Evolutionary conservation across 1,140 invertebrate species (phyloP), one percentile per base, ranked within the genome.

Genomic region (Drosophila albomicans): DNA sequence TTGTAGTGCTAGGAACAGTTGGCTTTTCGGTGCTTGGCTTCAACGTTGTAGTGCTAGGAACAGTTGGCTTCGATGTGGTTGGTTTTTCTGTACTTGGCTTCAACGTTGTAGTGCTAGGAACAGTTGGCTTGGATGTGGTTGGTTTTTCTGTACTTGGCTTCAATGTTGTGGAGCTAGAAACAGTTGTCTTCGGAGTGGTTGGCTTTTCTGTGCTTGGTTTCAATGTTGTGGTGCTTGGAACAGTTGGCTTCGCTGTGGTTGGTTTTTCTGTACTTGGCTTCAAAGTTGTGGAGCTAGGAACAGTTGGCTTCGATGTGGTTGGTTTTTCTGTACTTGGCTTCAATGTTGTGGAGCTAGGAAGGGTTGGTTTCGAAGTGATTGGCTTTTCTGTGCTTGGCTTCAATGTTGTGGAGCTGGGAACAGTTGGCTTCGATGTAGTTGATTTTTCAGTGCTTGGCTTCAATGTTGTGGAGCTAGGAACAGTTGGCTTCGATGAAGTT

Each of bases 281-380:
- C 0, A 48, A 35, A 0, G 73, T 38, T 11, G 61, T 57, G 0
- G 58, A 20, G 1, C 41, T 15, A n/a, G 30, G 28, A 1, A 11
- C 11, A 0, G 64, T 57, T 10, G 54, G 13, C 8, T 58, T 38
- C 0, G 4, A 1, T 5, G 41, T 57, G 0, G 72, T 74, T n/a
- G 15, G 28, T 1, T 61, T 48, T 11, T 46, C 45, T 8, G 46
- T 41, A 0, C 35, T 54, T 30, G n/a, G 30, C 5, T 46, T 67
- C 0, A 48, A 35, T 0, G 73, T 38, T 11, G 61, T 57, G 1
- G 58, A 25, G 1, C 41, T 67, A 0, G 43, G 51, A 3, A 28
- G 38, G 15, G 64, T 74, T 5, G 38, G 41, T 6, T 51, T 61
- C 7, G 6, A 0, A 1, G 74, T 76, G 3, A 59, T 75, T 0